These are phyloP conservation scores for Zygogramma bicolorata DNA, from an alignment of 2,888 invertebrate genomes.

Conservation along the genomic window DNA sequence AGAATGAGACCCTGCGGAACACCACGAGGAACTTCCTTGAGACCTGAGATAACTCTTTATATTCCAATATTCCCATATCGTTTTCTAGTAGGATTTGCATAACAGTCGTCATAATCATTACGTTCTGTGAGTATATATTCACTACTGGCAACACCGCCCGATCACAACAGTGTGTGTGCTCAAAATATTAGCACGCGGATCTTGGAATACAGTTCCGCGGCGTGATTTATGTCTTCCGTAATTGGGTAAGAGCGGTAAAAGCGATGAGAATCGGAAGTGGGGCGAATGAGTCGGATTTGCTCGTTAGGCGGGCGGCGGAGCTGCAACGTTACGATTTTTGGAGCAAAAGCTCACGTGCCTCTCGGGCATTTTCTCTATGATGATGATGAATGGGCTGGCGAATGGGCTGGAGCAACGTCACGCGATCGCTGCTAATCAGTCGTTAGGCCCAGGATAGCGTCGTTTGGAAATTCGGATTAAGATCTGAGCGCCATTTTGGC, in stretches of 20 bases:
- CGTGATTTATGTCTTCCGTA: constrained; percentile 60
- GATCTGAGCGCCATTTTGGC: no score
- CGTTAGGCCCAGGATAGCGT: background rate
- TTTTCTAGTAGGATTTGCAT: no score
- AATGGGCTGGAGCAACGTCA: background rate
- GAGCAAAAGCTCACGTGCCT: background rate
- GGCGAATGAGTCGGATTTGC: background rate
- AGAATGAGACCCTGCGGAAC: no score
- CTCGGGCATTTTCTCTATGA: background rate
- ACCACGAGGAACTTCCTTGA: no score
- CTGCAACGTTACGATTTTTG: background rate
- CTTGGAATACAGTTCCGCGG: constrained; percentile 56
- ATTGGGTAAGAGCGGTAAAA: constrained; percentile 55
- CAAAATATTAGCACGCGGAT: constrained; percentile 59
- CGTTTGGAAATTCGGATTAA: no score
- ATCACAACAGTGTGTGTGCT: constrained; percentile 49
- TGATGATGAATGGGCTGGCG: background rate
- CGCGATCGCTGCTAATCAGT: background rate
- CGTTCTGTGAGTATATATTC: no score
- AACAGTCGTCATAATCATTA: no score
- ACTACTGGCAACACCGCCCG: background rate
- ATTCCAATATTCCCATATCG: no score
- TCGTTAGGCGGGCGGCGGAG: background rate
- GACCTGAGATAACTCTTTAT: no score
- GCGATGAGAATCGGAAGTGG: constrained; percentile 33